Percentiles rank a stretch among this genome's conserved stretches.
Evolutionary conservation across 2,797 vertebrate species (phyloP).

Genomic region (Hydrophis major): DNA sequence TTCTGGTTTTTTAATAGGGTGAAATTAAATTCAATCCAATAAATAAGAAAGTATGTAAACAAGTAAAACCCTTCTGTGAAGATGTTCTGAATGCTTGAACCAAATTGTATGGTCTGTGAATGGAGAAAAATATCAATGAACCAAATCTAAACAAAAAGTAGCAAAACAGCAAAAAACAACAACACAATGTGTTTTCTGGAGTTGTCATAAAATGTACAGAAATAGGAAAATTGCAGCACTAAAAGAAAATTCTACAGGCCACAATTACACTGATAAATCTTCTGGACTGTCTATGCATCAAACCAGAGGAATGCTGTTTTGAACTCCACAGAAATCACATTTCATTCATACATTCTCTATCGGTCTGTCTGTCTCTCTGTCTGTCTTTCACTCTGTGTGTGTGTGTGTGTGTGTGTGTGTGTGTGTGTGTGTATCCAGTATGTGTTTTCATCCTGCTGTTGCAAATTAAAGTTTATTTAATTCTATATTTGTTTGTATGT

Average conservation of each 20-base stretch:
- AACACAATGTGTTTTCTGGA: background rate
- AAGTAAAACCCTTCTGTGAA: background rate
- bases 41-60: background rate
- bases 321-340: conserved; percentile 26
- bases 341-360: conserved; percentile 22
- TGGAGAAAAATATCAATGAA: background rate
- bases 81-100: background rate
- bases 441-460: conserved; percentile 22
- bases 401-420: no score
- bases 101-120: background rate
- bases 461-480: conserved; percentile 17
- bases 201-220: background rate
- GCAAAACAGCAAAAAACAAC: background rate
- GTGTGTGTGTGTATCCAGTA: background rate
- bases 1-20: background rate
- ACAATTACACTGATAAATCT: background rate
- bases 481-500: background rate
- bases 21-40: background rate
- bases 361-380: no score
- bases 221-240: background rate
- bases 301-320: conserved; percentile 6
- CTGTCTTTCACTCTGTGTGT: no score
- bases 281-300: background rate
- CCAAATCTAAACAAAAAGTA: background rate
- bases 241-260: background rate